Percentiles rank a stretch among this genome's conserved stretches.
phyloP scores from a whole-genome alignment of 1,140 invertebrate genomes.

The Drosophila melanogaster region DNA sequence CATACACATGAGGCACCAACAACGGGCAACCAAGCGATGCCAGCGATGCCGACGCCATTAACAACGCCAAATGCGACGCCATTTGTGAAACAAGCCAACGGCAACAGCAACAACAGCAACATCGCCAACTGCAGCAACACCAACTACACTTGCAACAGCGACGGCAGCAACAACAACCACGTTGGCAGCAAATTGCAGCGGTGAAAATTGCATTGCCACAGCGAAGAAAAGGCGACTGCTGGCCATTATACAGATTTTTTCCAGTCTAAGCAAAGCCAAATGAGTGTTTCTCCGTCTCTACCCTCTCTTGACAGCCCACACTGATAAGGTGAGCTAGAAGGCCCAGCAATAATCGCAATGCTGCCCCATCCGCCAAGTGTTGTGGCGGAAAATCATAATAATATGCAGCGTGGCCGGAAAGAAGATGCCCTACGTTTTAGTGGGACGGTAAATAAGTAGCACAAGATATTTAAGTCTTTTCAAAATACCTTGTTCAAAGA shows the following conservation, averaged over 20 bases:
- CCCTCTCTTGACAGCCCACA: slow-evolving; percentile 2
- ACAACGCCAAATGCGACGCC: slow-evolving; percentile 81
- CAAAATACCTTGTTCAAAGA: no score
- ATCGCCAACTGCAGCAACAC: slow-evolving; percentile 11
- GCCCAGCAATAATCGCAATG: slow-evolving; percentile 61
- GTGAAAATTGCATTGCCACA: slow-evolving; percentile 74
- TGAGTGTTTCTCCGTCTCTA: slow-evolving; percentile 59
- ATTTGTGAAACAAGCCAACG: slow-evolving; percentile 80
- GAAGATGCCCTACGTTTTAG: slow-evolving; percentile 52
- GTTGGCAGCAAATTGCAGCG: slow-evolving; percentile 67
- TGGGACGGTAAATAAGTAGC: neutral
- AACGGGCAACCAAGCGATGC: slow-evolving; percentile 27
- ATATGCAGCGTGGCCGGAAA: slow-evolving; percentile 50
- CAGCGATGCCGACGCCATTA: slow-evolving; percentile 69
- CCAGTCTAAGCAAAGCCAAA: slow-evolving; percentile 80
- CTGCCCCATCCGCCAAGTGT: slow-evolving; percentile 42
- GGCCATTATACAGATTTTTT: slow-evolving; percentile 82
- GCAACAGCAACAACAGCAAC: slow-evolving; percentile 32
- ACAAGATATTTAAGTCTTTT: slow-evolving; percentile 1
- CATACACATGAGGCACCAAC: slow-evolving; percentile 28
- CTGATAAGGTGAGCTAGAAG: slow-evolving; percentile 43
- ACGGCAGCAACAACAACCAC: slow-evolving; percentile 22
- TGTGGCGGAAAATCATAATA: slow-evolving; percentile 46
- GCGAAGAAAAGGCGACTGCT: slow-evolving; percentile 61
- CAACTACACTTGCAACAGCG: slow-evolving; percentile 1